phyloP scores from a whole-genome alignment of 2,113 vertebrate species.

The Panthera tigris region DNA sequence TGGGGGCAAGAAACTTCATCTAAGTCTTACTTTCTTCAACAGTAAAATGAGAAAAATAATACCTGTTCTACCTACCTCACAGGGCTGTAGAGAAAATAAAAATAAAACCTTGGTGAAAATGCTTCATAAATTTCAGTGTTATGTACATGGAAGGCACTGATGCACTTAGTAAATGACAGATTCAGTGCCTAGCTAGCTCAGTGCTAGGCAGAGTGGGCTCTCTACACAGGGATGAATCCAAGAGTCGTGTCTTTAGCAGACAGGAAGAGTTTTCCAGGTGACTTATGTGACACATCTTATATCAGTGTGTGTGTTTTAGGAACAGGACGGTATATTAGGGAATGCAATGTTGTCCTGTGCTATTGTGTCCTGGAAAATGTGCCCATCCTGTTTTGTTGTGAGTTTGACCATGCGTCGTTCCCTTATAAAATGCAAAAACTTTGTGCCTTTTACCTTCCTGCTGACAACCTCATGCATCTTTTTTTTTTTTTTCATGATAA shows the following conservation, averaged over 20 bases:
- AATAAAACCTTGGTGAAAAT: slow-evolving; percentile 35
- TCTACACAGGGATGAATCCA: neutral
- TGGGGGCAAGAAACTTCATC: slow-evolving; percentile 56
- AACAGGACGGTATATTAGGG: neutral
- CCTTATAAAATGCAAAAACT: neutral
- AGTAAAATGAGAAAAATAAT: slow-evolving; percentile 68
- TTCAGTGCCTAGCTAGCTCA: neutral
- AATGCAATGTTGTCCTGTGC: neutral
- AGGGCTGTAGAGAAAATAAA: slow-evolving; percentile 42
- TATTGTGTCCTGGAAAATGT: neutral
- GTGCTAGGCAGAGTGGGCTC: neutral
- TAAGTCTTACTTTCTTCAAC: slow-evolving; percentile 40
- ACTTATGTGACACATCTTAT: too few species aligned
- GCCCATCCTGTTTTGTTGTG: neutral
- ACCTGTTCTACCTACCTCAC: neutral
- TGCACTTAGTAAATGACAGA: neutral
- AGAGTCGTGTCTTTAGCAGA: neutral
- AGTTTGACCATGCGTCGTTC: neutral
- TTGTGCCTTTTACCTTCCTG: neutral
- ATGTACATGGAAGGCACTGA: neutral
- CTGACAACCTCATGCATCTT: neutral
- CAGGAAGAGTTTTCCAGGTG: neutral
- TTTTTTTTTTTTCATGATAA: slow-evolving; percentile 3
- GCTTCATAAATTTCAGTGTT: neutral
- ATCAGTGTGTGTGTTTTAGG: neutral